A percentile compares a stretch with the other conserved stretches of the same genome.
Conservation (phyloP, 2,797 vertebrate genomes). For the Carduelis carduelis region DNA sequence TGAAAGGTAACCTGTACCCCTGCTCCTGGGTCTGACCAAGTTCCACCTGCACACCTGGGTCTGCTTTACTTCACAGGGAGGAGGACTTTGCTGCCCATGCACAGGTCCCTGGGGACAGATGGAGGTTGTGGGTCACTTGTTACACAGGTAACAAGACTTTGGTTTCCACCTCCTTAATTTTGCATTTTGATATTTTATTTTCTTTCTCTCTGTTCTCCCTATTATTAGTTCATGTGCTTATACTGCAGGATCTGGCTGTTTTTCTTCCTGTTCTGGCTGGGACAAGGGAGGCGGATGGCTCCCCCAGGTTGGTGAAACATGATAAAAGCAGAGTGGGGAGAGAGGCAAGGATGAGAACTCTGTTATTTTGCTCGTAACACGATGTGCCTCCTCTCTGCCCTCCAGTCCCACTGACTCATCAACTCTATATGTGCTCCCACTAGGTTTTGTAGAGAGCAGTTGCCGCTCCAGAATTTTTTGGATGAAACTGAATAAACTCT, state of each 20-base stretch:
- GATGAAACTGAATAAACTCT: constrained; percentile 43
- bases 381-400: background rate
- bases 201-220: background rate
- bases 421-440: background rate
- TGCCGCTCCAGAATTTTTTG: constrained; percentile 50
- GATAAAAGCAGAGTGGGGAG: background rate
- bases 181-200: background rate
- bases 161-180: background rate
- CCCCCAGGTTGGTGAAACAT: constrained; percentile 58
- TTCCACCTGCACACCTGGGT: background rate
- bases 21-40: background rate
- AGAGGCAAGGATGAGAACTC: background rate
- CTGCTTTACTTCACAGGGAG: background rate
- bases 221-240: background rate
- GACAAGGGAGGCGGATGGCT: constrained; percentile 24
- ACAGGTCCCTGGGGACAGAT: background rate
- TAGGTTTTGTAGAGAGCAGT: constrained; percentile 29
- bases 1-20: background rate
- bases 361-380: background rate
- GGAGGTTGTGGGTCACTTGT: background rate
- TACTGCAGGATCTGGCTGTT: constrained; percentile 32
- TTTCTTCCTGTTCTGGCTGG: constrained; percentile 35
- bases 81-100: background rate
- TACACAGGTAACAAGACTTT: constrained; percentile 42
- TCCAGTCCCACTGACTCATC: background rate